Conservation (phyloP, 2,113 vertebrate genomes). For the Talpa occidentalis region DNA sequence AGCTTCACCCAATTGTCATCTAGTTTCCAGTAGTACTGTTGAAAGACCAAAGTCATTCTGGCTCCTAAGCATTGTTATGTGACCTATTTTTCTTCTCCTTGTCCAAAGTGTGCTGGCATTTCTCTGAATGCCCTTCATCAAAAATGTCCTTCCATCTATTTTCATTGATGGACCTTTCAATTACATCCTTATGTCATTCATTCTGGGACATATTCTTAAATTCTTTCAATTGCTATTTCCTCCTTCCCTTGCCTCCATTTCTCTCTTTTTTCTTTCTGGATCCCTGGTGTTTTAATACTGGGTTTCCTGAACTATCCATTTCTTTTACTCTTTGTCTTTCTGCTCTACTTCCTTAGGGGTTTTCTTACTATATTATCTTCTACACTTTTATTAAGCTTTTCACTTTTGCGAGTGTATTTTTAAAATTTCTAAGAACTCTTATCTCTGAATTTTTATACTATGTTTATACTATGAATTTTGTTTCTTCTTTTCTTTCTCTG, state of each 20-base stretch:
- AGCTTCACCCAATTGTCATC: background rate
- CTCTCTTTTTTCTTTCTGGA: background rate
- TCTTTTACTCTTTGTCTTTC: background rate
- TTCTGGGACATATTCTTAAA: background rate
- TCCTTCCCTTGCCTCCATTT: background rate
- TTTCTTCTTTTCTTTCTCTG: slow-evolving; percentile 11
- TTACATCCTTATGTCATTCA: background rate
- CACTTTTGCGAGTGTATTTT: background rate
- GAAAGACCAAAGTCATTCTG: background rate
- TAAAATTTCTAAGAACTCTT: slow-evolving; percentile 38
- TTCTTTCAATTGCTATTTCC: background rate
- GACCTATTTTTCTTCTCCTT: background rate
- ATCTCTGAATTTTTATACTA: background rate
- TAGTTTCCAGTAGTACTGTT: too few relatives aligned
- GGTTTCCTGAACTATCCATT: background rate
- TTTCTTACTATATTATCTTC: background rate
- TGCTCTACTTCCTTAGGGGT: background rate
- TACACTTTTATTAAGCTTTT: background rate
- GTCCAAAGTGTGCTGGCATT: background rate
- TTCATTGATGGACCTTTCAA: background rate
- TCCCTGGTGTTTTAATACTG: background rate
- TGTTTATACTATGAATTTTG: background rate
- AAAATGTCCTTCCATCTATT: background rate
- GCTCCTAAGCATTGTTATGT: background rate
- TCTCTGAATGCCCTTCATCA: background rate